Evolutionary conservation across 2,113 vertebrate genomes (phyloP), one percentile per base, ranked within the genome.

Genomic region (Atractosteus spatula): DNA sequence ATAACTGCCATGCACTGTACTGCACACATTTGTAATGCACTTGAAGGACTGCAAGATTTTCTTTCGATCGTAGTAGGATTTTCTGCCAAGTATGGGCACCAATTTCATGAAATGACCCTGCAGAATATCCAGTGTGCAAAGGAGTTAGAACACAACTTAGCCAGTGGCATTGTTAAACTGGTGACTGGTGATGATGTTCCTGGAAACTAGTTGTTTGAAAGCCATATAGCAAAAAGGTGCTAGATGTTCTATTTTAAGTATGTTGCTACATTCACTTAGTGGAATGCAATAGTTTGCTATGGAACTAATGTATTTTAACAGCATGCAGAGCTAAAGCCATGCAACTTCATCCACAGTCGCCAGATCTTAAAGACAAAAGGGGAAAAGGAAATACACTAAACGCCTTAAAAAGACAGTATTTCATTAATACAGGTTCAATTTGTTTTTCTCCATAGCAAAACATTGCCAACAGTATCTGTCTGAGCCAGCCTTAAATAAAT

Each of bases 1-100:
- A 97, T 94, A 94, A 97, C 96, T 97, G 97, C 97, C 96, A 96
- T 95, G 96, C 95, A 96, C 94, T 94, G 91, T 92, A 93, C 91
- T 93, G 92, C 92, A 92, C 91, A 93, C 87, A 89, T 93, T 91
- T 91, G 84, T 93, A 90, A 91, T 82, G 84, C 82, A 92, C 89
- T 87, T 87, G 89, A 92, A 92, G 85, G 89, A 93, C 91, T 90
- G 90, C 88, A 91, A 91, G 88, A 91, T 90, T 91, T 92, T 88
- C 90, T 90, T 86, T 86, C 84, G 86, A 87, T 90, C 84, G 80
- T 87, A 83, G 87, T 77, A 57, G 55, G n/a, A 6, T 59, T 51
- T 73, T 65, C 68, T 10, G 10, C 47, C 10, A 29, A 29, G 47
- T 51, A 7, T 1, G 47, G 47, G 10, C 47, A 1, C 47, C 47